These are phyloP conservation scores for Dryomyza anilis DNA, from an alignment of 2,888 invertebrate genomes.

Conservation along the genomic window DNA sequence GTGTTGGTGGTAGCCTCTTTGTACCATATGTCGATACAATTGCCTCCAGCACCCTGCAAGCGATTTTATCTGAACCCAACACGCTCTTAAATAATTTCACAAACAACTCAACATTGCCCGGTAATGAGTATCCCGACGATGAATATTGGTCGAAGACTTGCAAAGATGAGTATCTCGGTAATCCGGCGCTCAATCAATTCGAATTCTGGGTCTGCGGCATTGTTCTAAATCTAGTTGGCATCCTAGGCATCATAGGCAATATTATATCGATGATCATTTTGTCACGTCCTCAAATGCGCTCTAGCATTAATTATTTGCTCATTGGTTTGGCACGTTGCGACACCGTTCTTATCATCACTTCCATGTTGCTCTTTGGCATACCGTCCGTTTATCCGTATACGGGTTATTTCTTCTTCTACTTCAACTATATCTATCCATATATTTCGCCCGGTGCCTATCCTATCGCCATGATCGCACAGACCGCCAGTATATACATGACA, in stretches of 20 bases:
- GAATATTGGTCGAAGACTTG: slow-evolving; percentile 36
- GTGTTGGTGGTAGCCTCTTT: slow-evolving; percentile 30
- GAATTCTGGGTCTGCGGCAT: slow-evolving; percentile 84
- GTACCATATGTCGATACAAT: slow-evolving; percentile 25
- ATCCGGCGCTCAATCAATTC: slow-evolving; percentile 63
- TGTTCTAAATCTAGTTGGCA: slow-evolving; percentile 77
- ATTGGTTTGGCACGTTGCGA: slow-evolving; percentile 94
- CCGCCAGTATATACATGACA: slow-evolving; percentile 91
- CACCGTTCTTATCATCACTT: slow-evolving; percentile 85
- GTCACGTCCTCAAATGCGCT: slow-evolving; percentile 92
- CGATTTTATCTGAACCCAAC: neutral
- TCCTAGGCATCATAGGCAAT: slow-evolving; percentile 88
- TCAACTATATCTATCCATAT: slow-evolving; percentile 79
- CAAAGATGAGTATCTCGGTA: slow-evolving; percentile 49
- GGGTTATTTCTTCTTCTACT: slow-evolving; percentile 75
- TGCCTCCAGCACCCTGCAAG: neutral
- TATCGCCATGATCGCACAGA: slow-evolving; percentile 85
- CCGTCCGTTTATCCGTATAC: slow-evolving; percentile 86
- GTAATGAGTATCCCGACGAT: slow-evolving; percentile 13
- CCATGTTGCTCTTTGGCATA: slow-evolving; percentile 84
- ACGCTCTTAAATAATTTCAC: slow-evolving; percentile 19
- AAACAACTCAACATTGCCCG: slow-evolving; percentile 33
- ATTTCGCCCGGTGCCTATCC: slow-evolving; percentile 83
- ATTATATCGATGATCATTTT: slow-evolving; percentile 88
- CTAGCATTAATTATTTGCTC: slow-evolving; percentile 92